These are phyloP conservation scores for Troides aeacus DNA, from an alignment of 2,888 invertebrate genomes.

Conservation along the genomic window DNA sequence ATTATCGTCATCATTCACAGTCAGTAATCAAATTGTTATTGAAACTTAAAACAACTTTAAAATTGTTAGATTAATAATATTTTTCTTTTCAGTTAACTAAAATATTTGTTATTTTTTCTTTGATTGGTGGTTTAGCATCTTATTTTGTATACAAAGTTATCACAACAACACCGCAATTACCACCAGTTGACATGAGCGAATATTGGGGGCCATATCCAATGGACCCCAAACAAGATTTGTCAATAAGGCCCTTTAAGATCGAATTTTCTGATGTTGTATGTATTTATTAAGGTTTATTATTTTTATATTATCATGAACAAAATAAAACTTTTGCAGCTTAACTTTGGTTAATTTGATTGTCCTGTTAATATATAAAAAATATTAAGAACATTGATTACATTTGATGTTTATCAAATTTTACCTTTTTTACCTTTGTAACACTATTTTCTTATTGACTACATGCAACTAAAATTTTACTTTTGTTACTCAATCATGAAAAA, in stretches of 20 bases:
- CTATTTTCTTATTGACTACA: too few species aligned
- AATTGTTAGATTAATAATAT: background rate
- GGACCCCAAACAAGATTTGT: conserved; percentile 64
- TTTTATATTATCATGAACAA: background rate
- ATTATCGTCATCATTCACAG: conserved; percentile 27
- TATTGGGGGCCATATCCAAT: conserved; percentile 82
- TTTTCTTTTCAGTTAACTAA: conserved; percentile 40
- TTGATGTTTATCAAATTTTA: too few species aligned
- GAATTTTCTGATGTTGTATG: conserved; percentile 81
- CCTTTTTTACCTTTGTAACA: too few species aligned
- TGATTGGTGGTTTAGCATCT: conserved; percentile 36
- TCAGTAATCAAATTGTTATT: conserved; percentile 29
- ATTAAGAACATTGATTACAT: too few species aligned
- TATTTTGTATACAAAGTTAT: conserved; percentile 41
- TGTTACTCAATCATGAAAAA: conserved; percentile 19
- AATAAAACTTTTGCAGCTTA: background rate
- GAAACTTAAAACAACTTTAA: background rate
- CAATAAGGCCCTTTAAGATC: conserved; percentile 81
- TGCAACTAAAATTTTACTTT: background rate
- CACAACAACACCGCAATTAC: conserved; percentile 42
- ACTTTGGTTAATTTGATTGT: too few species aligned
- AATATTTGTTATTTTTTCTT: conserved; percentile 31
- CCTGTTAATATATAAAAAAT: too few species aligned
- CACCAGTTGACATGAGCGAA: conserved; percentile 56
- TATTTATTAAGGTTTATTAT: conserved; percentile 17